Conservation (phyloP, 1,140 invertebrate genomes). For the Patella vulgata region DNA sequence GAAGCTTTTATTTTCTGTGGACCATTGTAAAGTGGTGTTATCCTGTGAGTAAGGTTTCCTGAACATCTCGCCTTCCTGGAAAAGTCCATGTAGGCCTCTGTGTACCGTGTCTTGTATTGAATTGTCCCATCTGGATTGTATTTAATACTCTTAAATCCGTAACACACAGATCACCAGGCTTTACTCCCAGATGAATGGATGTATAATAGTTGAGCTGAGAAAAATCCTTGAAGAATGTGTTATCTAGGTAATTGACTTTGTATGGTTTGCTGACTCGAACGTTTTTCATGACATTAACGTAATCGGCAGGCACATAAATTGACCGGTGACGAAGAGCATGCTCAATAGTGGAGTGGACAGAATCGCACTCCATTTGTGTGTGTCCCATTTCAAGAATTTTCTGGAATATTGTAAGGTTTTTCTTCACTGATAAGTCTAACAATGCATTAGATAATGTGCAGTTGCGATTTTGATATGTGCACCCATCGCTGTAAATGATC, state of each 20-base stretch:
- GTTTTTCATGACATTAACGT: constrained; percentile 15
- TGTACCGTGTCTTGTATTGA: background rate
- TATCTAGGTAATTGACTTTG: constrained; percentile 5
- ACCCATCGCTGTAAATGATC: constrained; percentile 54
- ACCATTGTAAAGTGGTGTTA: background rate
- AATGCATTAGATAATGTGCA: constrained; percentile 56
- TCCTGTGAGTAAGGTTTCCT: background rate
- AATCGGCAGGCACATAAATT: constrained; percentile 16
- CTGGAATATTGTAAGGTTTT: constrained; percentile 55
- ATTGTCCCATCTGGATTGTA: constrained; percentile 17
- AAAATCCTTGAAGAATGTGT: constrained; percentile 4
- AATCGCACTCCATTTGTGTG: constrained; percentile 67
- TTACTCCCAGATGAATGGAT: constrained; percentile 7
- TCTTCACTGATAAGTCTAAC: constrained; percentile 39
- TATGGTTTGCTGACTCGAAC: constrained; percentile 2
- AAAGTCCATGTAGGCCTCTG: background rate
- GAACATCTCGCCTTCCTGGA: background rate
- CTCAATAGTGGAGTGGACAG: constrained; percentile 47
- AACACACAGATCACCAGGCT: constrained; percentile 1
- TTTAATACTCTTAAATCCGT: constrained; percentile 5
- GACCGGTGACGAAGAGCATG: constrained; percentile 5
- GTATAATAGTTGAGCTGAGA: too few relatives aligned
- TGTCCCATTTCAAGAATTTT: constrained; percentile 66
- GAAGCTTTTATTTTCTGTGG: background rate
- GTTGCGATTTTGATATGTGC: constrained; percentile 60